Evolutionary conservation across 2,113 vertebrate genomes (phyloP).

Genomic region (Sinocyclocheilus anophthalmus): DNA sequence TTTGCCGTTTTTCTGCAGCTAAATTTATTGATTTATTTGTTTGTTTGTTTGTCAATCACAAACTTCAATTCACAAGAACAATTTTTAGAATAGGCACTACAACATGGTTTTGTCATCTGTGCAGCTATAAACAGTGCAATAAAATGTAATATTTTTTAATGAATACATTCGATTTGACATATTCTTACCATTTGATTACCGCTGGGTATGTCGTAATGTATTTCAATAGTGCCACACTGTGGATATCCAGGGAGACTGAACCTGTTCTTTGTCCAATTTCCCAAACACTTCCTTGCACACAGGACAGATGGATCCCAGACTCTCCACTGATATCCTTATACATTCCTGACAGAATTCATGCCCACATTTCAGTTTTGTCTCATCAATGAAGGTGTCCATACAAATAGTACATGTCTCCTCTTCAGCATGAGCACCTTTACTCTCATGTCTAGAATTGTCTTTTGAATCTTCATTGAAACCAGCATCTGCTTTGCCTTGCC

Average conservation of each 20-base stretch:
- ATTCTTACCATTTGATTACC: neutral
- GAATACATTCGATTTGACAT: neutral
- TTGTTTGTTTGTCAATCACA: too few relatives aligned
- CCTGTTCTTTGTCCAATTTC: rapidly evolving
- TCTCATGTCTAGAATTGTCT: neutral
- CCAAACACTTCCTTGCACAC: conserved; percentile 71
- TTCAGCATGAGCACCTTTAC: conserved; percentile 13
- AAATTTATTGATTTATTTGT: too few relatives aligned
- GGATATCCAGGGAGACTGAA: neutral
- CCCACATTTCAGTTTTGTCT: conserved; percentile 57
- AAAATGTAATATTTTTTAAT: too few relatives aligned
- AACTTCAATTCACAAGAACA: too few relatives aligned
- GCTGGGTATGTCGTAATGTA: rapidly evolving
- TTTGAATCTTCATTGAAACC: neutral
- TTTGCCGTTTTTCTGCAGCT: too few relatives aligned
- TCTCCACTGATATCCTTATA: rapidly evolving
- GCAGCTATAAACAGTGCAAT: too few relatives aligned
- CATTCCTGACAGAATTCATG: conserved; percentile 71
- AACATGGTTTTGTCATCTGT: too few relatives aligned
- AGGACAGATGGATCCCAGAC: conserved; percentile 62
- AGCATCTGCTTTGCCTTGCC: too few relatives aligned
- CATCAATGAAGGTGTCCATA: conserved; percentile 47
- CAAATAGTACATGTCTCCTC: conserved; percentile 64
- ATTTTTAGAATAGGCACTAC: too few relatives aligned
- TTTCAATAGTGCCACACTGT: neutral